These are phyloP conservation scores for Heliconius ethilla DNA, from an alignment of 2,888 invertebrate genomes.

Conservation along the genomic window DNA sequence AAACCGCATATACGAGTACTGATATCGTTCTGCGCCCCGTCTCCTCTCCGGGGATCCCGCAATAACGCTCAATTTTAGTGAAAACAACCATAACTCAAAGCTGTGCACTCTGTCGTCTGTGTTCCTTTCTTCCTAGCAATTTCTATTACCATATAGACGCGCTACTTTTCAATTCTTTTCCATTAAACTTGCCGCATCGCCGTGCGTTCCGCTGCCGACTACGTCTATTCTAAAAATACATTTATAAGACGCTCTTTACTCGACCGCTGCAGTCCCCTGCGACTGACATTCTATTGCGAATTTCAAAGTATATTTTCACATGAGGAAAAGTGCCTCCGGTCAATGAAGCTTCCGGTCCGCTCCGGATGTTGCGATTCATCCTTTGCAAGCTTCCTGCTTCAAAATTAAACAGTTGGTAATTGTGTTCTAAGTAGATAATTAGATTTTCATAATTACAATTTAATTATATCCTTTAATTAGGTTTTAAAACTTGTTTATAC, in stretches of 20 bases:
- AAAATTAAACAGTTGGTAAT: slow-evolving; percentile 34
- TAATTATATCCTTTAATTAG: neutral
- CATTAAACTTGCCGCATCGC: slow-evolving; percentile 81
- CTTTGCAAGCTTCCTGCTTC: slow-evolving; percentile 42
- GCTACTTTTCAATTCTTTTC: slow-evolving; percentile 83
- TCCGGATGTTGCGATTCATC: slow-evolving; percentile 56
- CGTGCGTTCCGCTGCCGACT: slow-evolving; percentile 71
- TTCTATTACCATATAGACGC: slow-evolving; percentile 82
- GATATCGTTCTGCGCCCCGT: slow-evolving; percentile 49
- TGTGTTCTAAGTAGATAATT: slow-evolving; percentile 25
- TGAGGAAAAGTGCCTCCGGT: slow-evolving; percentile 53
- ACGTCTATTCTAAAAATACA: slow-evolving; percentile 76
- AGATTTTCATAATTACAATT: neutral
- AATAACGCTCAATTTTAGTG: slow-evolving; percentile 79
- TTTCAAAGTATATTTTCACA: slow-evolving; percentile 72
- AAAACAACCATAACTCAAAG: slow-evolving; percentile 80
- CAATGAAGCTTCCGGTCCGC: slow-evolving; percentile 67
- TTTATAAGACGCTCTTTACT: slow-evolving; percentile 80
- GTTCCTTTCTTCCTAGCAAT: slow-evolving; percentile 81
- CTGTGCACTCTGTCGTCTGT: slow-evolving; percentile 76
- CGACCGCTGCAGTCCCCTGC: slow-evolving; percentile 72
- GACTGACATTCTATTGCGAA: slow-evolving; percentile 78
- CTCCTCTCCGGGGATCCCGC: slow-evolving; percentile 61
- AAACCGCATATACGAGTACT: slow-evolving; percentile 52
- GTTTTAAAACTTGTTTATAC: neutral